Evolutionary conservation across 1,140 invertebrate species (phyloP).

Genomic region (Cylas formicarius): DNA sequence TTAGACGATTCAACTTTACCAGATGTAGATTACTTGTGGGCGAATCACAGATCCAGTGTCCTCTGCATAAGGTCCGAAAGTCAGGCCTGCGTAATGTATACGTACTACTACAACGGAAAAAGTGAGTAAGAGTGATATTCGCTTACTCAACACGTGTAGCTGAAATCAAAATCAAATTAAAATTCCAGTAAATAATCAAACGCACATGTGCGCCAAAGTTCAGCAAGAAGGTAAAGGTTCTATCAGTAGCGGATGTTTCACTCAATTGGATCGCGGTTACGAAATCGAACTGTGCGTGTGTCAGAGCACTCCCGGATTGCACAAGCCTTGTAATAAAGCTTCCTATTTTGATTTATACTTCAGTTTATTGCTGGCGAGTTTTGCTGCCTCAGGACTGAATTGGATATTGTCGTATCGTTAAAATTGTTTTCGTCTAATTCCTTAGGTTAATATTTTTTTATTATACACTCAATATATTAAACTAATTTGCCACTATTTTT

Average conservation of each 20-base stretch:
- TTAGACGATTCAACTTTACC: conserved; percentile 45
- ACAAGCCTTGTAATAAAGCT: conserved; percentile 11
- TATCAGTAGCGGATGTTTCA: conserved; percentile 44
- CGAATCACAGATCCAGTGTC: conserved; percentile 37
- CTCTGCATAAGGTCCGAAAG: conserved; percentile 42
- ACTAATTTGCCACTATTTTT: too few species aligned
- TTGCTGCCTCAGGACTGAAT: too few species aligned
- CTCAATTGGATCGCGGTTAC: conserved; percentile 21
- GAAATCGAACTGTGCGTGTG: conserved; percentile 31
- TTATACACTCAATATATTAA: too few species aligned
- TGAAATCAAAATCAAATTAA: conserved; percentile 3
- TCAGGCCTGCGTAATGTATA: conserved; percentile 48
- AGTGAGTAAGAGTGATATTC: conserved; percentile 37
- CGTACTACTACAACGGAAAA: conserved; percentile 44
- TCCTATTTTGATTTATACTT: too few species aligned
- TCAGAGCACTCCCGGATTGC: conserved; percentile 17
- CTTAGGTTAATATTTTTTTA: too few species aligned
- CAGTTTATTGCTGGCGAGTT: too few species aligned
- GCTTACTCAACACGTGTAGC: too few species aligned
- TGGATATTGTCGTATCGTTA: too few species aligned
- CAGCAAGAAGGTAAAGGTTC: conserved; percentile 36
- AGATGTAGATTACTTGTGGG: conserved; percentile 22
- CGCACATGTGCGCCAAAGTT: conserved; percentile 48
- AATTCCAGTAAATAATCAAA: conserved; percentile 47
- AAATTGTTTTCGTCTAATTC: too few species aligned